Evolutionary conservation across 2,797 vertebrate genomes (phyloP).

Genomic region (Anguilla anguilla): DNA sequence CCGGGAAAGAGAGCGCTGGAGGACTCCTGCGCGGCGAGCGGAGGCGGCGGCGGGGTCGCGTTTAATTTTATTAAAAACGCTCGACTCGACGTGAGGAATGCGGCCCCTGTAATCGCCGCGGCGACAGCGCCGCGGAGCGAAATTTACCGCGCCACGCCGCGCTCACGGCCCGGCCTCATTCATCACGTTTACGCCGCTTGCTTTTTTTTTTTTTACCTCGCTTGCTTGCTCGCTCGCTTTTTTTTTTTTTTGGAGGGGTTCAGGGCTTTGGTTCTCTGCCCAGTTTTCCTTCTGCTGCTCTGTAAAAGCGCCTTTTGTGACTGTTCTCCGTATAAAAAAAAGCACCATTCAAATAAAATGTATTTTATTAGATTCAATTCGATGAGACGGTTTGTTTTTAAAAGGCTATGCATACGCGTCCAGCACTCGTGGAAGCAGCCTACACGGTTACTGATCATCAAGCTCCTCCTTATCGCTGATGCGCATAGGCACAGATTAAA

Average conservation of each 20-base stretch:
- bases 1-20: slow-evolving; percentile 44
- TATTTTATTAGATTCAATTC: too few relatives aligned
- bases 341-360: too few relatives aligned
- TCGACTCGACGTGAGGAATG: neutral
- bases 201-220: too few relatives aligned
- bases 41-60: neutral
- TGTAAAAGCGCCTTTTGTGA: too few relatives aligned
- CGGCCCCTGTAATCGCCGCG: slow-evolving; percentile 12
- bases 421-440: neutral
- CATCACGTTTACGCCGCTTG: neutral
- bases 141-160: neutral
- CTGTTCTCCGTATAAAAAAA: too few relatives aligned
- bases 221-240: too few relatives aligned
- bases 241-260: too few relatives aligned
- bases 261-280: too few relatives aligned
- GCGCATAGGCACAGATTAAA: neutral
- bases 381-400: too few relatives aligned
- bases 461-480: neutral
- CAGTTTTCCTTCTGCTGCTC: too few relatives aligned
- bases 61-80: neutral
- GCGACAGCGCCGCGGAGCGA: neutral
- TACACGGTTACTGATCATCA: neutral
- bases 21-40: slow-evolving; percentile 26
- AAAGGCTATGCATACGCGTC: neutral
- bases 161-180: neutral